Evolutionary conservation across 2,888 invertebrate species (phyloP), one percentile per base, ranked within the genome.

Genomic region (Calliscelio sp.): DNA sequence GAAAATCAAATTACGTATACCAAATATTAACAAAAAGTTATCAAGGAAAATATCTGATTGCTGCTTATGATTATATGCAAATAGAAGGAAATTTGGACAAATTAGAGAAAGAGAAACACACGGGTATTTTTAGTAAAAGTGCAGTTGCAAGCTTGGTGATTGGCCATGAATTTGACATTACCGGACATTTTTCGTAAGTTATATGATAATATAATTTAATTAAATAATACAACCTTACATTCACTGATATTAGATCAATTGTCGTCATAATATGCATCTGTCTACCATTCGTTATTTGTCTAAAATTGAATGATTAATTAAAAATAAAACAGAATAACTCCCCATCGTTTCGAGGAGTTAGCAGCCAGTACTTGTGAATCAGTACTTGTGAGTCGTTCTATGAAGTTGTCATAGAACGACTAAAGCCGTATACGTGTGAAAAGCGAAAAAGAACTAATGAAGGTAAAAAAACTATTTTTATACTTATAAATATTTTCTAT

Each of bases 171-270:
- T 49, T 49, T 18, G 46, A 49, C 46, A 20, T 18, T 7, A 49
- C 18, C 20, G 46, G 20, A 20, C 8, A 20, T 49, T 49, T 14
- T 11, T 49, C 46, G 46, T 49, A 49, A 49, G 46, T 3, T 49
- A 20, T 20, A 18, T 20, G 5, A 18, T 1, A 49, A 49, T 49
- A 49, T 18, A 7, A 41, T 14, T 41, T 44, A 7, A 44, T 44
- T 44, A 44, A 44, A 49, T 49, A 49, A 41, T n/a, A 41, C 41
- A 41, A 14, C 41, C 14, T 41, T 41, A 41, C 3, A 41, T 41
- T 49, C 8, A 49, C 18, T 49, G 14, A 20, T 49, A 8, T 49
- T 49, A 41, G n/a, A n/a, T n/a, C n/a, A n/a, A n/a, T n/a, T n/a
- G n/a, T n/a, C n/a, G n/a, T n/a, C n/a, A n/a, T n/a, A n/a, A n/a